Evolutionary conservation across 2,113 vertebrate genomes (phyloP).

Genomic region (Nothoprocta perdicaria): DNA sequence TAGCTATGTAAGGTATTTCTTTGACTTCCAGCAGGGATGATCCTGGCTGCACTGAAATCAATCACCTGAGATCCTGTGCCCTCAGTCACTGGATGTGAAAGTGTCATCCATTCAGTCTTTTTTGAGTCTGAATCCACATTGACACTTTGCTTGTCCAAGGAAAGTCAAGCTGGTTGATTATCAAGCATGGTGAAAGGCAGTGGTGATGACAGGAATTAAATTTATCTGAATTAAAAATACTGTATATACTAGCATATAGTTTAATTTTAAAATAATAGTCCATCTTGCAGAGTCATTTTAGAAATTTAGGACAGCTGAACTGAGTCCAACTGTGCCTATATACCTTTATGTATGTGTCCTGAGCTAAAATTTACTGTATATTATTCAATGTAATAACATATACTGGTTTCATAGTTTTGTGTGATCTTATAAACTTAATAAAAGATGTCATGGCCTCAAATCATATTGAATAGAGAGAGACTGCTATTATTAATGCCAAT

Average conservation of each 20-base stretch:
- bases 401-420: background rate
- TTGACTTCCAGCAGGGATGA: background rate
- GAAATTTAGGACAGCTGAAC: background rate
- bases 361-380: background rate
- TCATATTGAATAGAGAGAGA: slow-evolving; percentile 51
- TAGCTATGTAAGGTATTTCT: background rate
- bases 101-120: background rate
- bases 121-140: background rate
- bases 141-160: background rate
- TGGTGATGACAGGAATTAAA: background rate
- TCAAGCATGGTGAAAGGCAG: background rate
- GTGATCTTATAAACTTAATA: background rate
- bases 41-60: background rate
- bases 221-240: background rate
- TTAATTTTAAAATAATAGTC: background rate
- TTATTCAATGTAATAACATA: background rate
- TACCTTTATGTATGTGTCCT: background rate
- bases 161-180: background rate
- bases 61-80: background rate
- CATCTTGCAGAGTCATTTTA: background rate
- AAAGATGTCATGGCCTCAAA: slow-evolving; percentile 20
- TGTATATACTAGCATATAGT: background rate
- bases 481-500: background rate
- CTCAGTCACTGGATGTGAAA: background rate
- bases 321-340: background rate